Base-by-base conservation (phyloP, 2,888 invertebrate species). In the Hypercompe scribonia region DNA sequence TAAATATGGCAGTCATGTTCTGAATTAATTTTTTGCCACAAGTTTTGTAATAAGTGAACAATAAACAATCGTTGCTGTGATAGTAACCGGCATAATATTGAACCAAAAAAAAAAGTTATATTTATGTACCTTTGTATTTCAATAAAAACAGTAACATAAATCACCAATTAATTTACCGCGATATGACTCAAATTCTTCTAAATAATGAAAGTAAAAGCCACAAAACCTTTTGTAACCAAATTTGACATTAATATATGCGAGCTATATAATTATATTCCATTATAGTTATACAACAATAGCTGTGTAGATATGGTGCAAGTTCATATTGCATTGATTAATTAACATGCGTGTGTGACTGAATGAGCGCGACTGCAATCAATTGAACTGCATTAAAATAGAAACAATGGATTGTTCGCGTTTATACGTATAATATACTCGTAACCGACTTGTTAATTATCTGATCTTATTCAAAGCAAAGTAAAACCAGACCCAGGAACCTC, bases 371-470 rank as follows among this genome's bases (percentile, higher is more conserved):
- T 70, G 46, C 54, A 65, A 65, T 54, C 33, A 70, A 63, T 64
- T 70, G 46, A 70, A 64, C 64, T 64, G 70, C 46, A 70, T 46
- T 46, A 70, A 70, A 64, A 70, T n/a, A 64, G 34, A 61, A 18
- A 70, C 63, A 31, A n/a, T 64, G 50, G 15, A 70, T 64, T 64
- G 64, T 46, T 64, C 46, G 58, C n/a, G 24, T 64, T 54, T 54
- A 28, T 24, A 33, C 34, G 70, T 65, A 39, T 1, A n/a, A n/a
- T n/a, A 8, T 39, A 64, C 34, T 64, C 70, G 65, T 70, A 65
- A 65, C n/a, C 10, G 36, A 31, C 50, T 68, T 58, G 68, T 13
- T 36, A 68, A 36, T 68, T 36, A 18, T 42, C n/a, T n/a, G n/a
- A n/a, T n/a, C n/a, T n/a, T n/a, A n/a, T n/a, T n/a, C n/a, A n/a